Evolutionary conservation across 1,140 invertebrate genomes (phyloP).

Genomic region (Cyclargus thomasi): DNA sequence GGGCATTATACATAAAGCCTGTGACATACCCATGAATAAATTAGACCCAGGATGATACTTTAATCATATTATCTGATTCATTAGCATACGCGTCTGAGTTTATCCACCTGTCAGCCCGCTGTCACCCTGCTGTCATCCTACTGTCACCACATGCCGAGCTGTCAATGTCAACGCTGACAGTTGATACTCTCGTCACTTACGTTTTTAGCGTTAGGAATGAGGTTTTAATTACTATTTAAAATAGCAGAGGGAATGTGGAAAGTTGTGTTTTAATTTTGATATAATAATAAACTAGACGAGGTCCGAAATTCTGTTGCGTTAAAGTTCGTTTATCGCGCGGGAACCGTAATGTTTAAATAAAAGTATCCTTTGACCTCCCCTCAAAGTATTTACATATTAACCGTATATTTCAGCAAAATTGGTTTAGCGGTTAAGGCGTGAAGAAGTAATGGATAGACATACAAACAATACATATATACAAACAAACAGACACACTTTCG

Average conservation of each 20-base stretch:
- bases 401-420: no score
- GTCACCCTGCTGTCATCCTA: neutral
- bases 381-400: no score
- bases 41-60: neutral
- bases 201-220: neutral
- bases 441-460: no score
- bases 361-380: no score
- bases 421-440: no score
- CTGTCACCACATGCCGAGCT: constrained; percentile 9
- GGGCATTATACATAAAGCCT: neutral
- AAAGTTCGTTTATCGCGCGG: no score
- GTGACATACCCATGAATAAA: neutral
- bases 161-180: neutral
- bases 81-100: constrained; percentile 4
- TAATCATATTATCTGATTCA: constrained; percentile 10
- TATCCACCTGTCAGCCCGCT: constrained; percentile 4
- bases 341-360: no score
- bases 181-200: neutral
- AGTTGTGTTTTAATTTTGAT: no score
- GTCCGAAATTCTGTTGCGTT: no score
- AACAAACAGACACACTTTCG: no score
- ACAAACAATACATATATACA: no score
- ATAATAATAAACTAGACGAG: no score
- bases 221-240: neutral
- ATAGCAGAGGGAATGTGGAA: neutral